These are phyloP conservation scores for Dysmachus trigonus DNA, from an alignment of 2,888 invertebrate species.

Conservation along the genomic window DNA sequence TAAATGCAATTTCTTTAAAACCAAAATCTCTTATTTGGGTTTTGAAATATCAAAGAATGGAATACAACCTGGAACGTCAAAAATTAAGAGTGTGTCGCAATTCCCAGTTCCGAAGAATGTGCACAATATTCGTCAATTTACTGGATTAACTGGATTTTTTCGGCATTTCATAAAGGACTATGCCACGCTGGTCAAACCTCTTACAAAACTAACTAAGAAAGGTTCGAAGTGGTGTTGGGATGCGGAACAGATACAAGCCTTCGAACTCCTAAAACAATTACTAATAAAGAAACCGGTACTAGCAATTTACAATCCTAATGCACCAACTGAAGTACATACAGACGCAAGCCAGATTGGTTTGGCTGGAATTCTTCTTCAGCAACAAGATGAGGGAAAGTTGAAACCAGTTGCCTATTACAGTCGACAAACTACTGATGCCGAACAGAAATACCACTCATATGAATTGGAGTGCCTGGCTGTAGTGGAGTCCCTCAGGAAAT, in stretches of 20 bases:
- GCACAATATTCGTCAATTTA: conserved; percentile 53
- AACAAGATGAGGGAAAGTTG: no score
- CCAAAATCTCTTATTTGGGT: conserved; percentile 44
- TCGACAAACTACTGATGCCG: no score
- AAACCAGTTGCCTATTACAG: no score
- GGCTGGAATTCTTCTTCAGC: conserved; percentile 53
- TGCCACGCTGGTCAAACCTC: conserved; percentile 49
- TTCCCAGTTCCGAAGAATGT: conserved; percentile 51
- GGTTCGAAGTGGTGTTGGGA: not conserved
- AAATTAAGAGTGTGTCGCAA: conserved; percentile 52
- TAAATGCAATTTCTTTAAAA: conserved; percentile 45
- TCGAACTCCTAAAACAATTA: not conserved
- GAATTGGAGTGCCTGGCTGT: no score
- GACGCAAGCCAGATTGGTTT: conserved; percentile 52
- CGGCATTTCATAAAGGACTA: conserved; percentile 53
- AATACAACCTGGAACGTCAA: conserved; percentile 52
- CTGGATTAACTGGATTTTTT: conserved; percentile 54
- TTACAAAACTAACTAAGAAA: conserved; percentile 46
- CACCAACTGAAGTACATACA: conserved; percentile 52
- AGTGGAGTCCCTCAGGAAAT: no score
- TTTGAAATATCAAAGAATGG: conserved; percentile 50
- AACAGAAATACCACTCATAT: no score
- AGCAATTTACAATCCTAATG: conserved; percentile 48
- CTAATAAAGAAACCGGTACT: conserved; percentile 49
- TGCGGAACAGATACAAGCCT: conserved; percentile 52